Base-by-base conservation (phyloP, 2,797 vertebrate species). In the Galaxias olidus region DNA sequence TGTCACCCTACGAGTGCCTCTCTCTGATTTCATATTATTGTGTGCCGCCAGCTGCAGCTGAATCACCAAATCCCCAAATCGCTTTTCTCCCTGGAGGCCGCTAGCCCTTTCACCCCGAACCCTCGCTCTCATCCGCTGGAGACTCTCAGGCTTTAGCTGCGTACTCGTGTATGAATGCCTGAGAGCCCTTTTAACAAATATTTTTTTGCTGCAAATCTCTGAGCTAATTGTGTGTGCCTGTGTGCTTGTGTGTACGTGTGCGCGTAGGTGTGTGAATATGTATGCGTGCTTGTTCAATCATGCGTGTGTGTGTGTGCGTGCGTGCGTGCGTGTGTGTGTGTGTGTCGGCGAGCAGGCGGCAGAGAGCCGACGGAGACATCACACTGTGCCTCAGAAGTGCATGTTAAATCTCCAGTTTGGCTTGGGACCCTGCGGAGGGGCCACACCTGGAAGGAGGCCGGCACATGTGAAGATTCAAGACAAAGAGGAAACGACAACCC, bases 1-100 rank as follows among this genome's bases (percentile, higher is more conserved):
- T 94, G 94, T 96, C 94, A 95, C 87, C 68, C 66, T 76, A 82
- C 76, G 86, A 93, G 90, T 86, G 89, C 86, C 87, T 94, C 92
- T 92, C 88, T 90, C 92, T 92, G 90, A 93, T 91, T 89, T 93
- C 88, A 83, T 86, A 86, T 87, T 92, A 85, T 89, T 88, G 88
- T 90, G 72, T 59, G 63, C 86, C 86, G 87, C 89, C 91, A 93
- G 93, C 92, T 93, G 93, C 81, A 91, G 90, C 90, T 94, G 92
- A 93, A 93, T 93, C 91, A 93, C 81, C 52, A 78, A 90, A 87
- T 82, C 85, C 87, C 88, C 86, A 86, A 90, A 88, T 90, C 83
- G 74, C 90, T 84, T 68, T 69, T 69, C 68, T 79, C 83, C 66
- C 68, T 9, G 57, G 71, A 74, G 76, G 74, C 53, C 41, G 42